Evolutionary conservation across 2,113 vertebrate species (phyloP).

Genomic region (Eptesicus fuscus): DNA sequence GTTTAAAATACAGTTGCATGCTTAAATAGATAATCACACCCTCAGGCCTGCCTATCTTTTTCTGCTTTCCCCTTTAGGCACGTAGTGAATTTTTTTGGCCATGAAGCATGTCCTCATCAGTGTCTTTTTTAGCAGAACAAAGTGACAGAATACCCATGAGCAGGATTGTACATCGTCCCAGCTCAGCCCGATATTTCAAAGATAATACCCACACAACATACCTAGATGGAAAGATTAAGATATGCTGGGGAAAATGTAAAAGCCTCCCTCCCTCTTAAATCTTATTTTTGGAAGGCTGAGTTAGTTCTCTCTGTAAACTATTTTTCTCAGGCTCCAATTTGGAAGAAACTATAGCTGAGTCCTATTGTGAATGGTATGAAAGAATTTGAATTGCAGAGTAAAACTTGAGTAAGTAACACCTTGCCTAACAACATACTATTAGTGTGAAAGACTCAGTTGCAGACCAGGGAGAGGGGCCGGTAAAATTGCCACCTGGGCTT

Average conservation of each 20-base stretch:
- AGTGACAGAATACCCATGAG: neutral
- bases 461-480: neutral
- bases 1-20: conserved; percentile 64
- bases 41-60: conserved; percentile 27
- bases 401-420: neutral
- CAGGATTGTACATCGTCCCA: neutral
- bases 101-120: conserved; percentile 47
- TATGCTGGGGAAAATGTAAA: neutral
- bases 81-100: conserved; percentile 45
- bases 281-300: conserved; percentile 5
- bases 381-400: neutral
- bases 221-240: neutral
- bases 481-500: neutral
- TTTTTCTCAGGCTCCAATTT: neutral
- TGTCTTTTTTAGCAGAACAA: conserved; percentile 12
- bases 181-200: neutral
- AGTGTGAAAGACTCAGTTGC: neutral
- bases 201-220: neutral
- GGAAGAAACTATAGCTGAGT: neutral
- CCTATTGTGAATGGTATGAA: neutral
- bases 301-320: neutral
- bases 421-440: neutral
- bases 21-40: conserved; percentile 52
- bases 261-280: neutral
- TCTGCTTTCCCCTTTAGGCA: neutral